Evolutionary conservation across 2,888 invertebrate species (phyloP).

Genomic region (Brenthis hecate): DNA sequence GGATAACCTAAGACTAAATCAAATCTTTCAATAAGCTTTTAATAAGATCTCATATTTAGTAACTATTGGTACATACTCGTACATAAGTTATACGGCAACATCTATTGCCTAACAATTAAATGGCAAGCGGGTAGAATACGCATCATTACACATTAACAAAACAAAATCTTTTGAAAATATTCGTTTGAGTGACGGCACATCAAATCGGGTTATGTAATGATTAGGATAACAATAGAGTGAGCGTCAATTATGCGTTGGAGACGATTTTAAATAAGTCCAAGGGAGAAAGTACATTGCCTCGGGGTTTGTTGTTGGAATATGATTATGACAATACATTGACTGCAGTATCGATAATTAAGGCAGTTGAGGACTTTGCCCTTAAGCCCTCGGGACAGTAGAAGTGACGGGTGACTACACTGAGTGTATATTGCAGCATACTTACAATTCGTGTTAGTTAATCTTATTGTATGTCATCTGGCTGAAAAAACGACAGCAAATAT

Average conservation of each 20-base stretch:
- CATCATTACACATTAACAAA: conserved; percentile 78
- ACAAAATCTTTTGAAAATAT: conserved; percentile 68
- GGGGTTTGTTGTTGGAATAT: conserved; percentile 55
- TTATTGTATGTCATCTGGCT: background rate
- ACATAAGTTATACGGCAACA: conserved; percentile 66
- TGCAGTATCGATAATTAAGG: conserved; percentile 60
- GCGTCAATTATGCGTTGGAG: conserved; percentile 76
- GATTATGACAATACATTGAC: conserved; percentile 23
- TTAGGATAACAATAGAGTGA: conserved; percentile 66
- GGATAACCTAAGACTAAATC: conserved; percentile 26
- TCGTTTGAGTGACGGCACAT: conserved; percentile 72
- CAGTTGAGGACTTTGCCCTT: conserved; percentile 48
- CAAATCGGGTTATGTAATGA: conserved; percentile 70
- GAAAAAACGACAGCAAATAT: conserved; percentile 4
- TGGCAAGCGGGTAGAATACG: conserved; percentile 75
- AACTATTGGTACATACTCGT: conserved; percentile 57
- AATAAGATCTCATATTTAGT: conserved; percentile 33
- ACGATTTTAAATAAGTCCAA: conserved; percentile 78
- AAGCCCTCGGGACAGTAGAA: conserved; percentile 51
- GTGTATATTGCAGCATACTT: conserved; percentile 17
- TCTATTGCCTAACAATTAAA: conserved; percentile 76
- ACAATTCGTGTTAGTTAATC: background rate
- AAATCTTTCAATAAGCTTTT: conserved; percentile 34
- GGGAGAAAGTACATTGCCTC: conserved; percentile 72
- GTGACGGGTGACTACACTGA: conserved; percentile 43